Evolutionary conservation across 2,797 vertebrate species (phyloP), one percentile per base, ranked within the genome.

Genomic region (Echeneis naucrates): DNA sequence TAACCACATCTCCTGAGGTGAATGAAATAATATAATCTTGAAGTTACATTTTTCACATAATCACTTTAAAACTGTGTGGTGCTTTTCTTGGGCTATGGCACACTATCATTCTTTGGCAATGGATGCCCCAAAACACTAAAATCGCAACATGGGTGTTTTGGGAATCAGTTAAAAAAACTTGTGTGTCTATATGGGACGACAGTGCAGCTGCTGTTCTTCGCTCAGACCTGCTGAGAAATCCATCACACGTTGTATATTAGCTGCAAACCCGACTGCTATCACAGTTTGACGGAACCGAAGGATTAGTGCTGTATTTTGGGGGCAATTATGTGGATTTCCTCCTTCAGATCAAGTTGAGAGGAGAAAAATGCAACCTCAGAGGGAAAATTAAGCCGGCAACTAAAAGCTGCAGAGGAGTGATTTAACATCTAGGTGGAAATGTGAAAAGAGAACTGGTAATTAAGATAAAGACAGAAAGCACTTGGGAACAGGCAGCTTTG

Each of bases 241-340:
- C 33, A 32, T 75, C 80, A 61, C 72, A 82, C 70, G 51, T 74
- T 26, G 72, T 53, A 78, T 87, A 87, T 91, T 82, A 87, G 76
- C 76, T 72, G 57, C 21, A 33, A 77, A 75, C 67, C 82, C 12
- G 71, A 78, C 76, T 32, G 37, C 69, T 68, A 54, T 56, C 82
- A 76, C 66, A 33, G 42, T 67, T 59, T 48, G 61, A 78, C 37
- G 68, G 80, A 88, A 81, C 74, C 72, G 75, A 88, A 81, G 86
- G 86, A 89, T 92, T 88, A 89, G 78, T 33, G 1, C 51, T 63
- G 83, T 81, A 87, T 87, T 92, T 90, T 87, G 87, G 88, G 86
- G 82, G 84, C 84, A 91, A 89, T 91, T 92, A 89, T 87, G 78
- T 86, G 89, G 89, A 91, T 92, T 91, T 90, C 77, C 86, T 88